Percentiles rank a stretch among this genome's conserved stretches.
phyloP scores from a whole-genome alignment of 2,797 vertebrate species.

The Phyllotis vaccarum region DNA sequence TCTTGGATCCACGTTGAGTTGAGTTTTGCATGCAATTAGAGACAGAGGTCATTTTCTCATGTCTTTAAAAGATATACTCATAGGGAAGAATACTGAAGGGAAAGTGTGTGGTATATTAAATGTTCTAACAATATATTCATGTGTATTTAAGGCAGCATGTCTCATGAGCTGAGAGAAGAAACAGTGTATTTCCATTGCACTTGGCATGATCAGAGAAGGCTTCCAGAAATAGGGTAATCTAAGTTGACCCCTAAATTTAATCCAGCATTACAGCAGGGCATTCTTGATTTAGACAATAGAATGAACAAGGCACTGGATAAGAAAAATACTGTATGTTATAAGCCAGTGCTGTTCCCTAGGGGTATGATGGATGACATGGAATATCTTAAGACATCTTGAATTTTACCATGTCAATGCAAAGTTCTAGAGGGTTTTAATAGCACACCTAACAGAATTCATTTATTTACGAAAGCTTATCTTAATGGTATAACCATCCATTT shows the following conservation, averaged over 20 bases:
- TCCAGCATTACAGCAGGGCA: too few species aligned
- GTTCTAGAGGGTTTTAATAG: not conserved
- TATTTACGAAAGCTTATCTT: slow-evolving; percentile 31
- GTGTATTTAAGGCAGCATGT: not conserved
- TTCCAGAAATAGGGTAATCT: not conserved
- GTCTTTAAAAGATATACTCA: not conserved
- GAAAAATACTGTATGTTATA: too few species aligned
- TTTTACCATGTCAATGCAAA: not conserved
- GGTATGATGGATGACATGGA: not conserved
- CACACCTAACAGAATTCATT: not conserved
- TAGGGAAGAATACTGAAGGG: not conserved
- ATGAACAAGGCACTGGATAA: not conserved
- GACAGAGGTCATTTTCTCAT: not conserved
- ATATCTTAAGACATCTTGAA: not conserved
- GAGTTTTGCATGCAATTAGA: not conserved
- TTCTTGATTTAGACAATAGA: not conserved
- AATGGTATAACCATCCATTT: not conserved
- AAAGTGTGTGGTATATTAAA: not conserved
- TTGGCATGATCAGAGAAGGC: not conserved
- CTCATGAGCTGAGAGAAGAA: not conserved
- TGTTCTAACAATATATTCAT: not conserved
- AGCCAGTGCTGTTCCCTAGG: not conserved
- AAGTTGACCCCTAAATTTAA: not conserved
- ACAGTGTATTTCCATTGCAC: not conserved
- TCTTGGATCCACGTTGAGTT: not conserved